These are phyloP conservation scores for Tamias sibiricus DNA, from an alignment of 2,113 vertebrate species.

Conservation along the genomic window DNA sequence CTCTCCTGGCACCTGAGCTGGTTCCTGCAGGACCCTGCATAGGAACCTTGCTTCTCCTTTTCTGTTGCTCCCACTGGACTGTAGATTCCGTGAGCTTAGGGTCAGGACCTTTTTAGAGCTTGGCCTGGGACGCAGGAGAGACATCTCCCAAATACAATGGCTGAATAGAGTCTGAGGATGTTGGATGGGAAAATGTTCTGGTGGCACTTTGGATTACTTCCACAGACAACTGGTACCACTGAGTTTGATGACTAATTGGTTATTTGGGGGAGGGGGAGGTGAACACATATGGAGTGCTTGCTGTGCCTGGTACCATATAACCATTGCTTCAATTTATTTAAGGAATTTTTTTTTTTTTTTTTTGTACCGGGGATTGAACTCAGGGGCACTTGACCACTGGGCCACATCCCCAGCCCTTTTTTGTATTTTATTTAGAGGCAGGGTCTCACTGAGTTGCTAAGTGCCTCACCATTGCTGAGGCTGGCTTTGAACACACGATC, in stretches of 20 bases:
- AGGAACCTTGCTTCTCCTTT: neutral
- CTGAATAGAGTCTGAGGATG: neutral
- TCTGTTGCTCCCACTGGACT: neutral
- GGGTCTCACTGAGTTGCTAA: too few relatives aligned
- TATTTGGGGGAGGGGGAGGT: neutral
- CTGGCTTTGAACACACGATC: too few relatives aligned
- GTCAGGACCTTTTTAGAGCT: neutral
- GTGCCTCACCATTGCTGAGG: too few relatives aligned
- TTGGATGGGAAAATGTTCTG: neutral
- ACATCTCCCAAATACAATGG: neutral
- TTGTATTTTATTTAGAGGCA: too few relatives aligned
- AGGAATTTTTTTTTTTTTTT: too few relatives aligned
- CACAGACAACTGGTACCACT: neutral
- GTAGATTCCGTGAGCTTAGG: neutral
- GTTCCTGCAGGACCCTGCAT: neutral
- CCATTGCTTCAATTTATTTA: neutral
- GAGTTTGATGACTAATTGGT: neutral
- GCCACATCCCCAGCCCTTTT: too few relatives aligned
- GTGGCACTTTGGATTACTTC: neutral
- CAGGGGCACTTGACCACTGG: too few relatives aligned
- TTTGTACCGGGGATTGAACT: too few relatives aligned
- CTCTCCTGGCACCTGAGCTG: too few relatives aligned
- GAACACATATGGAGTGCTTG: neutral
- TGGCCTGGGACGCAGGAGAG: neutral
- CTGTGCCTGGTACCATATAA: neutral